phyloP scores from a whole-genome alignment of 2,113 vertebrate genomes.

The Donacobius atricapilla region DNA sequence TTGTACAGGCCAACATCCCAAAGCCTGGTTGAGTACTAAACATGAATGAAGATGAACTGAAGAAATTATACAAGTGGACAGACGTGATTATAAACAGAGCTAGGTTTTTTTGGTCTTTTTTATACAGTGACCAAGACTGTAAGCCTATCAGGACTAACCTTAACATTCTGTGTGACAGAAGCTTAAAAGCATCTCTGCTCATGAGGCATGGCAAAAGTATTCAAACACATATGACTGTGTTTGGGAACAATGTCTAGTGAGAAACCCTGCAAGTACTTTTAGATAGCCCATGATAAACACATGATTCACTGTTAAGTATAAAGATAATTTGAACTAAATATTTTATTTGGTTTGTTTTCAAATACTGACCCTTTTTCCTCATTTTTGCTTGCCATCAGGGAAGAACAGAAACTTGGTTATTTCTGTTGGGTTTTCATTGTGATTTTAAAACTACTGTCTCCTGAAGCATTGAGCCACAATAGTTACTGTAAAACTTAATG shows the following conservation, averaged over 20 bases:
- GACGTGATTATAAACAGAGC: neutral
- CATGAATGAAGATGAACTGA: neutral
- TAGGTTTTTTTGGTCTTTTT: neutral
- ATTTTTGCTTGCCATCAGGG: neutral
- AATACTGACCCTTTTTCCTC: neutral
- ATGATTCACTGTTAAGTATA: neutral
- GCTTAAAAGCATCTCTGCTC: neutral
- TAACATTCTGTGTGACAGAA: neutral
- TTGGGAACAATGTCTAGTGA: neutral
- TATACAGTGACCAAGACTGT: neutral
- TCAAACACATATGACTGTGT: neutral
- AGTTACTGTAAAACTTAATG: neutral
- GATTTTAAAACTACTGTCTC: neutral
- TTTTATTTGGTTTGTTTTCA: neutral
- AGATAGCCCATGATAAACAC: neutral
- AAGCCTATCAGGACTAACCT: neutral
- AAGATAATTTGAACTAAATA: neutral
- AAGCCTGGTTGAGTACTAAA: neutral
- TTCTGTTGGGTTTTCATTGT: neutral
- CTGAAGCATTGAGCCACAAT: neutral
- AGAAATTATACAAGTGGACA: neutral
- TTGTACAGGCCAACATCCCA: neutral
- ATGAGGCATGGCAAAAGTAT: neutral
- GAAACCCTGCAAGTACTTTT: neutral
- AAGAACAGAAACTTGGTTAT: neutral